Evolutionary conservation across 2,888 invertebrate genomes (phyloP).

Genomic region (Hololepta plana): DNA sequence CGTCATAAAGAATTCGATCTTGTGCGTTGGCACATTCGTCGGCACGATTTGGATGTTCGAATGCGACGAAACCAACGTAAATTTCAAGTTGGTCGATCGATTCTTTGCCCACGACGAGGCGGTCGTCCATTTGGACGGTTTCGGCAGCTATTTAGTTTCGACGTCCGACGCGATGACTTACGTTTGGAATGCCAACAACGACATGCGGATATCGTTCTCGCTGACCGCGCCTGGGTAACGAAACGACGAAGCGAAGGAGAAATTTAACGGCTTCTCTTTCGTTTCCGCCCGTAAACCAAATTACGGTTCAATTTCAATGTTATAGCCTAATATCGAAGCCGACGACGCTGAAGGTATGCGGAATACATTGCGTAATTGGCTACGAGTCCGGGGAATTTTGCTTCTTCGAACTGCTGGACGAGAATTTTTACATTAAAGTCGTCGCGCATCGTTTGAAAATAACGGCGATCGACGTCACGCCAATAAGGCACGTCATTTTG

Average conservation of each 20-base stretch:
- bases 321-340: slow-evolving; percentile 5
- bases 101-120: slow-evolving; percentile 13
- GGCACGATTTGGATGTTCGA: slow-evolving; percentile 16
- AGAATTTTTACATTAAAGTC: slow-evolving; percentile 10
- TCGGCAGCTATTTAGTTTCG: slow-evolving; percentile 13
- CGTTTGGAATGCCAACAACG: too few relatives aligned
- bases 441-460: slow-evolving; percentile 15
- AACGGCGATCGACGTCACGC: slow-evolving; percentile 14
- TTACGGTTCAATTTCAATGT: neutral
- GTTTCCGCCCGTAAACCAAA: neutral
- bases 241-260: neutral
- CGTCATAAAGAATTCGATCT: slow-evolving; percentile 11
- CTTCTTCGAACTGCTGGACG: slow-evolving; percentile 13
- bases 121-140: slow-evolving; percentile 12
- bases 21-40: slow-evolving; percentile 14
- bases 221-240: slow-evolving; percentile 12
- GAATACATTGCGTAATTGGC: slow-evolving; percentile 13
- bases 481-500: slow-evolving; percentile 11
- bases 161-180: slow-evolving; percentile 12
- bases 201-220: too few relatives aligned
- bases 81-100: slow-evolving; percentile 11
- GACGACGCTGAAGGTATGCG: slow-evolving; percentile 12
- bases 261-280: neutral
- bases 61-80: slow-evolving; percentile 8
- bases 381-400: slow-evolving; percentile 16